These are phyloP conservation scores for Arvicanthis niloticus DNA, from an alignment of 2,113 vertebrate species.

Conservation along the genomic window DNA sequence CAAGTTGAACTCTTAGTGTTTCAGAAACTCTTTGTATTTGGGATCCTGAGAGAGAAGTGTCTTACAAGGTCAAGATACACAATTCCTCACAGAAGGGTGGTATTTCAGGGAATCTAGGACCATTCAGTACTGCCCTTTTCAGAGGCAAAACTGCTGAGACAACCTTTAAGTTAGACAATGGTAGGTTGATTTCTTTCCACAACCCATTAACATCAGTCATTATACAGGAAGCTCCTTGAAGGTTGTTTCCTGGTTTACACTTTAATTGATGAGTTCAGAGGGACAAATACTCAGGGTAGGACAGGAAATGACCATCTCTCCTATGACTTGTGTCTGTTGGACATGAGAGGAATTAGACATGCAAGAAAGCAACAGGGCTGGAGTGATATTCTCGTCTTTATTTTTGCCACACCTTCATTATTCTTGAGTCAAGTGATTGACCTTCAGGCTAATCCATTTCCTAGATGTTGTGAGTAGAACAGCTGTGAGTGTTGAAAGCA, in stretches of 20 bases:
- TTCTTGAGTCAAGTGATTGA: no score
- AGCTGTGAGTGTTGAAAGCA: no score
- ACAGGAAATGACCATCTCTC: neutral
- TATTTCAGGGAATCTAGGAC: neutral
- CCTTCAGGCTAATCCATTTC: no score
- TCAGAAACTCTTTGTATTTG: neutral
- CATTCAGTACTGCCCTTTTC: neutral
- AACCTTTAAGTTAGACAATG: neutral
- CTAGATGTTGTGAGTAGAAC: no score
- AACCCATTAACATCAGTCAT: no score
- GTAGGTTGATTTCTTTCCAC: neutral
- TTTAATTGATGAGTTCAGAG: neutral
- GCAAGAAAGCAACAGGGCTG: neutral
- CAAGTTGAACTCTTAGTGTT: neutral
- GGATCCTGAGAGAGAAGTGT: no score
- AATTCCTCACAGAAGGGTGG: neutral
- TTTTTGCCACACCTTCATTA: no score
- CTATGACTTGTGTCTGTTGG: neutral
- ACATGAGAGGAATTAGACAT: neutral
- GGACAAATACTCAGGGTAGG: neutral
- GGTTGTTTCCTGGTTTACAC: fast-evolving
- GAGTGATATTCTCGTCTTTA: no score
- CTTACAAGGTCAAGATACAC: fast-evolving
- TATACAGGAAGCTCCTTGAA: neutral
- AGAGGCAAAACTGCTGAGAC: neutral